phyloP scores from a whole-genome alignment of 2,113 vertebrate genomes.

The Condylura cristata region DNA sequence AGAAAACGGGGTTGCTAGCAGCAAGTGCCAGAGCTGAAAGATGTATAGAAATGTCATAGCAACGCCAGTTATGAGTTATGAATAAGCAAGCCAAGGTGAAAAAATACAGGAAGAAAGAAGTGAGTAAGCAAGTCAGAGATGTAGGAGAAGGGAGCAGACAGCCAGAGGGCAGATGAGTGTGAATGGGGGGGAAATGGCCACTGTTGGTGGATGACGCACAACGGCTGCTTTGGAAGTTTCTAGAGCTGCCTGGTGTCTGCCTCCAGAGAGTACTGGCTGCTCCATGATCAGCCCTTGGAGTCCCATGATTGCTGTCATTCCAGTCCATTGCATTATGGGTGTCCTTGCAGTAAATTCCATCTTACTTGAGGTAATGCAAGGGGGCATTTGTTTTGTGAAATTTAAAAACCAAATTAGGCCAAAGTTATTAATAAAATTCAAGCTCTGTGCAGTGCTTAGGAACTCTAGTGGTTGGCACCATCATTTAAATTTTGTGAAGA shows the following conservation, averaged over 20 bases:
- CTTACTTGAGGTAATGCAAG: background rate
- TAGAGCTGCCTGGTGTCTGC: background rate
- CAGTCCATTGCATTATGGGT: background rate
- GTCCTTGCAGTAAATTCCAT: background rate
- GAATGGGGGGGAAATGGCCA: too few relatives aligned
- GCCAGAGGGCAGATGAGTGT: background rate
- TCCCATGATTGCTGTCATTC: background rate
- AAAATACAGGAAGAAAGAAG: background rate
- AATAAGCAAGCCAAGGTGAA: background rate
- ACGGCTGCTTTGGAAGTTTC: background rate
- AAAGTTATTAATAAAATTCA: conserved; percentile 18
- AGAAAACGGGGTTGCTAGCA: background rate
- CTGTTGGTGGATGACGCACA: too few relatives aligned
- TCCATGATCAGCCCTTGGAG: background rate
- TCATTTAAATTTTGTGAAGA: background rate
- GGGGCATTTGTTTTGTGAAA: background rate
- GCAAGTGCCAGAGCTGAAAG: background rate
- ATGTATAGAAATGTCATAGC: background rate
- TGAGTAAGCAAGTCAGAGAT: background rate
- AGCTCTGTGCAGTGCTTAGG: background rate
- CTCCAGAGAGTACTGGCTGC: background rate
- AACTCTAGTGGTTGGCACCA: background rate
- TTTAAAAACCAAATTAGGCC: conserved; percentile 2
- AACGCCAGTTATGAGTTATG: background rate
- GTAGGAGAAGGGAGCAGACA: background rate